These are phyloP conservation scores for Protonemura montana DNA, from an alignment of 2,888 invertebrate genomes.

Conservation along the genomic window DNA sequence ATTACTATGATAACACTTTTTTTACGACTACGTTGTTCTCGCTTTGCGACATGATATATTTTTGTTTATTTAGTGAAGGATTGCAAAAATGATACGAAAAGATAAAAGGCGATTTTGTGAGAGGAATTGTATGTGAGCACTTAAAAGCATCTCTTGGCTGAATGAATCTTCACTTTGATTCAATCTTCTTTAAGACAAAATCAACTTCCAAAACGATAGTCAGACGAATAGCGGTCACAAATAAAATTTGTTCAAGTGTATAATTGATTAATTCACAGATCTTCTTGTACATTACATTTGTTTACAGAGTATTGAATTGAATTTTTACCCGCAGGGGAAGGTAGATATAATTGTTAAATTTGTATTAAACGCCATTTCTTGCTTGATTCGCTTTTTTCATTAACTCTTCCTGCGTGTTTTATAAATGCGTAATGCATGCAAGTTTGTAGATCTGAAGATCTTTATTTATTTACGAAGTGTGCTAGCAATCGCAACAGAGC, in stretches of 20 bases:
- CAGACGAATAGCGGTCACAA: no score
- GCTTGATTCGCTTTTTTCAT: no score
- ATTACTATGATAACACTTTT: background rate
- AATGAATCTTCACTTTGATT: background rate
- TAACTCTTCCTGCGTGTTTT: background rate
- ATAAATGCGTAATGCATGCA: background rate
- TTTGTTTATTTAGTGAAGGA: background rate
- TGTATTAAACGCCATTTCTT: no score
- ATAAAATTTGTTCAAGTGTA: no score
- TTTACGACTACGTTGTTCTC: background rate
- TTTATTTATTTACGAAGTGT: background rate
- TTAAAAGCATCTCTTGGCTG: background rate
- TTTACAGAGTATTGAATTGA: no score
- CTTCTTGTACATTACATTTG: no score
- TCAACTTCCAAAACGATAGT: no score
- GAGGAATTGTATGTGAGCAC: background rate
- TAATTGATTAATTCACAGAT: no score
- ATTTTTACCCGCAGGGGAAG: no score
- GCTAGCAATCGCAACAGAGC: background rate
- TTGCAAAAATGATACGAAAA: background rate
- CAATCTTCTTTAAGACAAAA: no score
- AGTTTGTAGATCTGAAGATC: background rate
- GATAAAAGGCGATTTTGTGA: background rate
- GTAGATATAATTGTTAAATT: no score
- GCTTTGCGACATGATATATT: background rate